Base-by-base conservation (phyloP, 1,140 invertebrate species). In the Drosophila erecta region DNA sequence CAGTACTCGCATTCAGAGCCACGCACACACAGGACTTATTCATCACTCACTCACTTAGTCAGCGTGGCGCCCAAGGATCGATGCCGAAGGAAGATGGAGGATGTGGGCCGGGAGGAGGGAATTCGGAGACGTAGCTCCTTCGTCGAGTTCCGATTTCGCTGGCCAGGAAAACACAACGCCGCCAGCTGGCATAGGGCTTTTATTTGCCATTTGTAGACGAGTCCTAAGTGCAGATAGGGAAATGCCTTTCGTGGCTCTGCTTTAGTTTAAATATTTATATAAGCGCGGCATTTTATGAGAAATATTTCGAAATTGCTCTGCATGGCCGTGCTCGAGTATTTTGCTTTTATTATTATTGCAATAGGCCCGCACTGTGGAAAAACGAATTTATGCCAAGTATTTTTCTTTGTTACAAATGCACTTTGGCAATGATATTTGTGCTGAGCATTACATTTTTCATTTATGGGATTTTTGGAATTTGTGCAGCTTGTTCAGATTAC, bases 241-340 rank as follows among this genome's bases (percentile, higher is more conserved):
- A 86, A 71, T 77, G 64, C 69, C 58, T 70, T 71, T 62, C 78
- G 73, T 81, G 70, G 69, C 66, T 40, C 55, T 67, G 74, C 74
- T 58, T 75, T 74, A 83, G 65, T 69, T 83, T 86, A 86, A 87
- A 83, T 87, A 86, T 87, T 87, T 86, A 76, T 78, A 43, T 55
- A 76, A 76, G 69, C 74, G 69, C 74, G 74, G 50, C 61, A 81
- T 86, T 86, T 81, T 55, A 71, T 67, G 64, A 54, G 74, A 81
- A 85, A 81, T 75, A 81, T 74, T 86, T 81, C 37, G 54, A 76
- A 49, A 79, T 79, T 72, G 70, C 79, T 70, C 22, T 40, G 27
- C 37, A 54, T 43, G 41, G 40, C 53, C 7, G 22, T 37, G 44
- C 33, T 54, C 17, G 30, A 70, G 55, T 64, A 76, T 81, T 81